Evolutionary conservation across 2,113 vertebrate species (phyloP).

Genomic region (Montifringilla adamsi): DNA sequence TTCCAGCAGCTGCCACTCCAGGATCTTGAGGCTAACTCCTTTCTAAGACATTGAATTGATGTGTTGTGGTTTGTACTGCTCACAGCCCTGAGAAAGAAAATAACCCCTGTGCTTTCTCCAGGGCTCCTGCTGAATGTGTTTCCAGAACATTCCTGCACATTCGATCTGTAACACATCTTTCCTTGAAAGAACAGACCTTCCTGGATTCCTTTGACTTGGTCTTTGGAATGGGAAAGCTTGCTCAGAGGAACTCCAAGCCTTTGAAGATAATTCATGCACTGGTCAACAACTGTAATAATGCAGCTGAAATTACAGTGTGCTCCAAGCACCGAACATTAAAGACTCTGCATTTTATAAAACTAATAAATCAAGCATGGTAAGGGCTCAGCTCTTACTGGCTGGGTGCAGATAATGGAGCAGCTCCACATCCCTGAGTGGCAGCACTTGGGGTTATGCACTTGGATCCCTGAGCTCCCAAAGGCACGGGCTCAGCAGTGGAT

Average conservation of each 20-base stretch:
- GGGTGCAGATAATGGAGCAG: slow-evolving; percentile 28
- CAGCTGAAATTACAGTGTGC: slow-evolving; percentile 59
- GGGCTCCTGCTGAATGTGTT: background rate
- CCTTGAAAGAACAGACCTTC: slow-evolving; percentile 61
- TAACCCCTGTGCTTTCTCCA: background rate
- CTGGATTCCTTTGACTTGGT: slow-evolving; percentile 46
- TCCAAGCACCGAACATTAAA: slow-evolving; percentile 71
- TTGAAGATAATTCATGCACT: slow-evolving; percentile 75
- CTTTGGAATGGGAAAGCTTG: slow-evolving; percentile 51
- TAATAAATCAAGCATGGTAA: slow-evolving; percentile 68
- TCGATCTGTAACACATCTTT: background rate
- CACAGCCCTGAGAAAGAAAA: background rate
- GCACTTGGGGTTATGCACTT: background rate
- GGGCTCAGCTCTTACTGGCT: slow-evolving; percentile 31
- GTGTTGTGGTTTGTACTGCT: background rate
- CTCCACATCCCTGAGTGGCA: background rate
- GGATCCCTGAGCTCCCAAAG: background rate
- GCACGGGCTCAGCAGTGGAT: background rate
- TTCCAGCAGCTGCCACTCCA: background rate
- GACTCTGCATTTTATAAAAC: slow-evolving; percentile 66
- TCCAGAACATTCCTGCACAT: slow-evolving; percentile 40
- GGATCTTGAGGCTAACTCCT: background rate
- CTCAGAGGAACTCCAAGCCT: slow-evolving; percentile 64
- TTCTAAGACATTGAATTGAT: background rate
- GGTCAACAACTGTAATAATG: slow-evolving; percentile 70